Evolutionary conservation across 2,888 invertebrate genomes (phyloP), one percentile per base, ranked within the genome.

Genomic region (Leptopilina drosophilae): DNA sequence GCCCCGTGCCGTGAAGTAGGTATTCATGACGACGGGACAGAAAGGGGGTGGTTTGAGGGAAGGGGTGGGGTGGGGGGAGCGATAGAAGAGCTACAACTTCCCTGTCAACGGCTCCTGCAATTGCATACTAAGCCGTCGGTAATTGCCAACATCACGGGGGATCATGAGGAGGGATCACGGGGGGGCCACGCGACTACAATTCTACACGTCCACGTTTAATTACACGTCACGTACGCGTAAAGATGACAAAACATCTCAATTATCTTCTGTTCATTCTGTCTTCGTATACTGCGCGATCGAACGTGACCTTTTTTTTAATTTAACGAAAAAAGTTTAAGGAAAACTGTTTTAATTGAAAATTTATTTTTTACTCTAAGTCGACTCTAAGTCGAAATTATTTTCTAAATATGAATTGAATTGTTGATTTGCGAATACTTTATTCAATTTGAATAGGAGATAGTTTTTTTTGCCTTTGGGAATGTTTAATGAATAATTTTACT

Each of bases 81-180:
- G 33, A 82, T 82, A 83, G 85, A 84, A 80, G 86, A 83, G 83
- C 81, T 84, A 83, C 82, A 85, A 86, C 82, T 80, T 82, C 85
- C 85, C 85, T 84, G 87, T 86, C 87, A 82, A 85, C 85, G 84
- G 87, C 81, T 84, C 83, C 83, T 85, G 85, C 84, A 86, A 86
- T 85, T 86, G 79, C 82, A 87, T 83, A 86, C 84, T 91, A 90
- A 91, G 89, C 90, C 89, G 87, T 81, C 85, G 86, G 87, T 91
- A 91, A 91, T 91, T 91, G 91, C 90, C 90, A 86, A 88, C 91
- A 89, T 91, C 89, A 88, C 90, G 87, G 90, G 90, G 90, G 90
- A 89, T 89, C 90, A 83, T 83, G 81, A 76, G 80, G 77, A 49
- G 77, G 80, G 82, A 82, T 82, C 81, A 79, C 81, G 82, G 85